Conservation (phyloP, 2,113 vertebrate genomes). For the Cephalopholis sonnerati region DNA sequence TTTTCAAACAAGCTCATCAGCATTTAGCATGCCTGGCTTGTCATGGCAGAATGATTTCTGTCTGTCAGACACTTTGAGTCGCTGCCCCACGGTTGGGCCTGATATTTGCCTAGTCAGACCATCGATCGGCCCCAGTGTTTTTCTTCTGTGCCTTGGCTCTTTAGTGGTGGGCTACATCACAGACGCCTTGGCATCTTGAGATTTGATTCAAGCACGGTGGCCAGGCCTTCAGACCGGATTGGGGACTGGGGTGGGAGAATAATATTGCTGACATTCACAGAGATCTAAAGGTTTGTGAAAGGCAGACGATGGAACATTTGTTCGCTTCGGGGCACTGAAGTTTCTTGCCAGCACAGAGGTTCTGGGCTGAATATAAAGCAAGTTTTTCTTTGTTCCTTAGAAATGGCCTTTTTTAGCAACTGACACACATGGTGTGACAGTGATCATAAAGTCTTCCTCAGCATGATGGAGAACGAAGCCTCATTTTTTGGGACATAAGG, state of each 20-base stretch:
- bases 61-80: slow-evolving; percentile 76
- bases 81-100: slow-evolving; percentile 70
- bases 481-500: slow-evolving; percentile 28
- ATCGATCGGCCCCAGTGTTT: slow-evolving; percentile 76
- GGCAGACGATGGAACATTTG: slow-evolving; percentile 82
- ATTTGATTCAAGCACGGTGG: slow-evolving; percentile 51
- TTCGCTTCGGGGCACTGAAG: slow-evolving; percentile 80
- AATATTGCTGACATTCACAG: slow-evolving; percentile 83
- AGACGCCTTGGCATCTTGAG: slow-evolving; percentile 73
- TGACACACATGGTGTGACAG: slow-evolving; percentile 32
- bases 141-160: slow-evolving; percentile 66
- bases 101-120: slow-evolving; percentile 81
- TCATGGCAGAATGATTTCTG: slow-evolving; percentile 70
- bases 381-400: slow-evolving; percentile 54
- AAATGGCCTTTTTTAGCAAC: slow-evolving; percentile 53
- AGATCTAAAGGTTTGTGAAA: slow-evolving; percentile 80
- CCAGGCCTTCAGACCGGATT: slow-evolving; percentile 53
- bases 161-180: slow-evolving; percentile 53
- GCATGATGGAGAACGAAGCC: slow-evolving; percentile 4
- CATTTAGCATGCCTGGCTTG: slow-evolving; percentile 74
- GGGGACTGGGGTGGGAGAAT: slow-evolving; percentile 55
- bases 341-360: slow-evolving; percentile 69
- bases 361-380: slow-evolving; percentile 77
- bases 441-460: slow-evolving; percentile 30
- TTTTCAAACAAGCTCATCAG: slow-evolving; percentile 82